These are phyloP conservation scores for Mionectes macconnelli DNA, from an alignment of 2,113 vertebrate genomes.

Conservation along the genomic window DNA sequence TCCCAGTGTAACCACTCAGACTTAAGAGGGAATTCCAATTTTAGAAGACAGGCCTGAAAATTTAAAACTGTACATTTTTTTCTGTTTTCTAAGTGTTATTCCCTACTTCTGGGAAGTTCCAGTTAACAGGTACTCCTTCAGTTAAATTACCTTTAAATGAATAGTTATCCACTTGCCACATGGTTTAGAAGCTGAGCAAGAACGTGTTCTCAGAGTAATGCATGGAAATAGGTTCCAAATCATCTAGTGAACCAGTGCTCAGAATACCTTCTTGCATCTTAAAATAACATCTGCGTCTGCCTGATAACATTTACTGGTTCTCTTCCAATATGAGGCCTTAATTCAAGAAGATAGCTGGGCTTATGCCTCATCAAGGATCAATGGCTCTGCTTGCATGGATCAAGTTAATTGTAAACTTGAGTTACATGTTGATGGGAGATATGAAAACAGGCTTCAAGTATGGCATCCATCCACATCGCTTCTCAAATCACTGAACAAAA, in stretches of 20 bases:
- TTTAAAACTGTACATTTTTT: not conserved
- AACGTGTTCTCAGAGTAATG: not conserved
- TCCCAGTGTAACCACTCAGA: not conserved
- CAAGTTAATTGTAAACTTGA: not conserved
- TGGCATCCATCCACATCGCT: not conserved
- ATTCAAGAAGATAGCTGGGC: not conserved
- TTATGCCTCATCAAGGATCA: not conserved
- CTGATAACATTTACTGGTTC: not conserved
- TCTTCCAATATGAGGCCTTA: not conserved
- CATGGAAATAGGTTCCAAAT: not conserved
- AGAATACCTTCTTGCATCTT: not conserved
- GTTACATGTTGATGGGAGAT: not conserved
- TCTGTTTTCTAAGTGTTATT: not conserved
- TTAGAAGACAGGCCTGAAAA: not conserved
- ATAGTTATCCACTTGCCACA: not conserved
- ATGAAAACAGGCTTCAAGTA: not conserved
- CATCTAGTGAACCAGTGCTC: not conserved
- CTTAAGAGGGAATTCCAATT: not conserved
- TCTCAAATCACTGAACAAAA: conserved; percentile 2
- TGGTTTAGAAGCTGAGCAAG: not conserved
- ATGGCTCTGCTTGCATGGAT: not conserved
- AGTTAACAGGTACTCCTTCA: not conserved
- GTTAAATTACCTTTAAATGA: not conserved
- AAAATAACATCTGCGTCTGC: not conserved
- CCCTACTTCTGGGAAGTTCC: not conserved